phyloP scores from a whole-genome alignment of 2,113 vertebrate genomes.

The Onychostruthus taczanowskii region DNA sequence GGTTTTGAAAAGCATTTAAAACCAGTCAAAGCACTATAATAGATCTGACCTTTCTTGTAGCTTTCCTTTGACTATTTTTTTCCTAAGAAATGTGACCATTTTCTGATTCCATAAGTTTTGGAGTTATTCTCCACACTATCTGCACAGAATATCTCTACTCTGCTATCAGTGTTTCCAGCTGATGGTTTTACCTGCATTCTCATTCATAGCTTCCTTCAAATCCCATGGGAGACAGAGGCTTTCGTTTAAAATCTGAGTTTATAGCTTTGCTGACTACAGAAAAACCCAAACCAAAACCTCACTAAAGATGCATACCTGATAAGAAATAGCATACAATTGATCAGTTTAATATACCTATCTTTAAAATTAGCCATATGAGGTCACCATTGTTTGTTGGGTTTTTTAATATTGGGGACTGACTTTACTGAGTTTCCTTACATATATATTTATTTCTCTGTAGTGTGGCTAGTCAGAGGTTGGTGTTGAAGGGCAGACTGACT shows the following conservation, averaged over 20 bases:
- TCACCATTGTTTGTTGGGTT: fast-evolving
- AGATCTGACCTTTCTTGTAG: background rate
- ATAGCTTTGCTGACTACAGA: background rate
- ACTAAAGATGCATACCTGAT: background rate
- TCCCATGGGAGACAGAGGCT: background rate
- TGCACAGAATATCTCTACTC: background rate
- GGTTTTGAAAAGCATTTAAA: background rate
- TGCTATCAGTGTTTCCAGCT: background rate
- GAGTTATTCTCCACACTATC: background rate
- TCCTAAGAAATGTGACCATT: background rate
- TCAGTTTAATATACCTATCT: background rate
- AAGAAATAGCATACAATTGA: background rate
- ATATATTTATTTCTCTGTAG: background rate
- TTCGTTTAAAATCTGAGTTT: background rate
- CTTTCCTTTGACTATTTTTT: background rate
- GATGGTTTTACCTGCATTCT: background rate
- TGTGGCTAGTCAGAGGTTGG: background rate
- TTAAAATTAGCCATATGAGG: background rate
- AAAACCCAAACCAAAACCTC: background rate
- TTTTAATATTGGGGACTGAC: background rate
- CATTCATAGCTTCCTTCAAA: background rate
- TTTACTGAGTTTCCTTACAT: background rate
- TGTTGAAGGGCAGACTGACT: background rate
- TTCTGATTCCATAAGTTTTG: background rate
- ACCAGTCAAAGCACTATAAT: background rate